Conservation (phyloP, 2,888 invertebrate genomes). For the Lepetodrilus schrolli region DNA sequence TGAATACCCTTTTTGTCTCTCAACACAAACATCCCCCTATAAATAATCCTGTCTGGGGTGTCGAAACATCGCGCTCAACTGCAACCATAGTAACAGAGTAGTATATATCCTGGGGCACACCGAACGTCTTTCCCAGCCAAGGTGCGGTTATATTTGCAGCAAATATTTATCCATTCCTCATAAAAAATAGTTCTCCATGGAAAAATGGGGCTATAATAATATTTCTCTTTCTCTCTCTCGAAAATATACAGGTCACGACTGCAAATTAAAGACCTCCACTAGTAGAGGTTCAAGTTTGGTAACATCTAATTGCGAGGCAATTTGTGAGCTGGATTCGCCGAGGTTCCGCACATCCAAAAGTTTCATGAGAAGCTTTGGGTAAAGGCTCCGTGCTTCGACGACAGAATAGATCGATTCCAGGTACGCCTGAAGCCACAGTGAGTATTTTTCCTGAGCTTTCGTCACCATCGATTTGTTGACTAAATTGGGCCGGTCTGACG, state of each 20-base stretch:
- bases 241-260: conserved; percentile 6
- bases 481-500: conserved; percentile 74
- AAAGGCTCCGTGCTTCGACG: conserved; percentile 84
- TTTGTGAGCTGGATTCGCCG: conserved; percentile 64
- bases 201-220: too few relatives aligned
- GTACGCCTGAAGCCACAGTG: conserved; percentile 88
- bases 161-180: too few relatives aligned
- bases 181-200: neutral
- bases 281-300: conserved; percentile 65
- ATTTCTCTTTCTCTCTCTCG: neutral
- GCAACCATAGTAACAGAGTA: too few relatives aligned
- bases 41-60: too few relatives aligned
- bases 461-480: conserved; percentile 66
- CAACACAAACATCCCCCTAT: too few relatives aligned
- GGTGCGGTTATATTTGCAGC: too few relatives aligned
- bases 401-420: conserved; percentile 82
- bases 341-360: conserved; percentile 75
- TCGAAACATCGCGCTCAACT: too few relatives aligned
- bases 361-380: conserved; percentile 75
- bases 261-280: conserved; percentile 65
- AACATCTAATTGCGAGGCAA: conserved; percentile 61
- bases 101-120: too few relatives aligned
- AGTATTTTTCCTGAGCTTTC: conserved; percentile 79
- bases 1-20: too few relatives aligned
- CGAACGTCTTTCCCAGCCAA: too few relatives aligned